Evolutionary conservation across 2,113 vertebrate species (phyloP).

Genomic region (Oreochromis spilurus): DNA sequence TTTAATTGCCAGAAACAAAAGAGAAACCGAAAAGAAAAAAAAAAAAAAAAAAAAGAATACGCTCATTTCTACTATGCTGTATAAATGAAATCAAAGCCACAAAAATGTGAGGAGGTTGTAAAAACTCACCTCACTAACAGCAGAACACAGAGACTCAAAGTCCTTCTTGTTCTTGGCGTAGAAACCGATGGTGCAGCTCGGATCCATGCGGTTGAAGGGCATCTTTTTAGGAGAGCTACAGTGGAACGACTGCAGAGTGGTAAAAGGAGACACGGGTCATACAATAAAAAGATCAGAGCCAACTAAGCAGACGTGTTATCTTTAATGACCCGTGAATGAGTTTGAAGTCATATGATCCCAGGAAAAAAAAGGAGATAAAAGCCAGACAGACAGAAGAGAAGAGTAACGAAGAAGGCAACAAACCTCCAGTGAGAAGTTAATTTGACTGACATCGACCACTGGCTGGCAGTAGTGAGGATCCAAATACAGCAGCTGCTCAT

Average conservation of each 20-base stretch:
- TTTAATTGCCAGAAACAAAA: background rate
- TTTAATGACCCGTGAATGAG: background rate
- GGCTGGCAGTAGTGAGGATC: constrained; percentile 93
- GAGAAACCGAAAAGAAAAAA: background rate
- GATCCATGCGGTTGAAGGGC: constrained; percentile 87
- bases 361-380: background rate
- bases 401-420: background rate
- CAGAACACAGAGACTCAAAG: constrained; percentile 81
- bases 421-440: constrained; percentile 82
- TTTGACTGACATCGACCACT: constrained; percentile 78
- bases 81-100: background rate
- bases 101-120: background rate
- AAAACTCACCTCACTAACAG: constrained; percentile 76
- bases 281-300: background rate
- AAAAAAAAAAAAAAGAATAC: too few relatives aligned
- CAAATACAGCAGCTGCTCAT: constrained; percentile 87
- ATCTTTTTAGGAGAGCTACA: constrained; percentile 88
- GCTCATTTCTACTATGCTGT: background rate
- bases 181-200: constrained; percentile 90
- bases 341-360: background rate
- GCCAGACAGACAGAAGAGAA: background rate
- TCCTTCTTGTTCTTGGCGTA: constrained; percentile 80
- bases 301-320: background rate
- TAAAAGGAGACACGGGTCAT: background rate
- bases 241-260: constrained; percentile 79